Conservation (phyloP, 2,888 invertebrate genomes). For the Drosophila hamatofila region DNA sequence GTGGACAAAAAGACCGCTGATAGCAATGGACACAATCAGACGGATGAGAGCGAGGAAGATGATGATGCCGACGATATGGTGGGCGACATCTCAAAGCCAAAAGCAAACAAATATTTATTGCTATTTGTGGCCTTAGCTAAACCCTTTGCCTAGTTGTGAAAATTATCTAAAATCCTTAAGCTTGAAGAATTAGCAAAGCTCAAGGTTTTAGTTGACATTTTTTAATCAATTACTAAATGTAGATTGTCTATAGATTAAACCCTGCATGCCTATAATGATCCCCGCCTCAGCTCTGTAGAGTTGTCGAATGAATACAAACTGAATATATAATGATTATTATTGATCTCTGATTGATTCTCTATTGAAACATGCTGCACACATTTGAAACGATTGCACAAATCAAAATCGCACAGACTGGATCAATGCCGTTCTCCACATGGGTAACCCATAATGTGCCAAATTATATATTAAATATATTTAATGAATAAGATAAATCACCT, state of each 20-base stretch:
- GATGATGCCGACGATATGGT: constrained; percentile 91
- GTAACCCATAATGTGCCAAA: constrained; percentile 84
- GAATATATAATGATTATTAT: constrained; percentile 16
- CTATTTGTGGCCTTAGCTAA: neutral
- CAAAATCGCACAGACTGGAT: constrained; percentile 87
- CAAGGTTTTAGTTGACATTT: neutral
- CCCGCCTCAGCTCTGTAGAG: neutral
- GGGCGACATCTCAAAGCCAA: constrained; percentile 83
- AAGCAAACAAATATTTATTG: neutral
- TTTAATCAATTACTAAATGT: neutral
- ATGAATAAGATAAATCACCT: neutral
- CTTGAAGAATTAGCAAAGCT: neutral
- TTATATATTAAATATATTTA: neutral
- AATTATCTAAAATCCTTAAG: neutral
- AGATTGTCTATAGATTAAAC: neutral
- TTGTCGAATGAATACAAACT: neutral
- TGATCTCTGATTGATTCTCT: constrained; percentile 54
- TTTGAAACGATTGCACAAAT: constrained; percentile 37
- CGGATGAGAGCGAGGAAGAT: constrained; percentile 86
- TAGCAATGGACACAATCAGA: constrained; percentile 73
- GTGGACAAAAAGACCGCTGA: constrained; percentile 84
- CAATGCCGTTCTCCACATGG: constrained; percentile 91
- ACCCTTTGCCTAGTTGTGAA: neutral
- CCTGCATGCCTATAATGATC: constrained; percentile 12
- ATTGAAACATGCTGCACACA: constrained; percentile 58